These are phyloP conservation scores for Emys orbicularis DNA, from an alignment of 2,797 vertebrate species.

Conservation along the genomic window DNA sequence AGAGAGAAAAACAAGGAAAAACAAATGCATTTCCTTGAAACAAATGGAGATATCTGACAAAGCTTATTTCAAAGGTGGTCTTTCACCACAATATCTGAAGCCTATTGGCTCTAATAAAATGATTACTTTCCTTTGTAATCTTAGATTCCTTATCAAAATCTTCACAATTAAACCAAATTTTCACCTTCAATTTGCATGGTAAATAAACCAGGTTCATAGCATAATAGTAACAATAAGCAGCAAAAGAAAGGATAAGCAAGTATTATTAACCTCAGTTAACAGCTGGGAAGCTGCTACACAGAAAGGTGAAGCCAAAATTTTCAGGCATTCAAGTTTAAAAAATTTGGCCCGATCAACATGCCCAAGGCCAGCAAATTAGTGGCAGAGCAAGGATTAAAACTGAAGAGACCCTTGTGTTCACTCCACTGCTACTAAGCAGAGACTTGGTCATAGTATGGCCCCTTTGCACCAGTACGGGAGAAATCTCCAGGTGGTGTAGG, in stretches of 20 bases:
- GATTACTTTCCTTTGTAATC: background rate
- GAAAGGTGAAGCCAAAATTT: background rate
- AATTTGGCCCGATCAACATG: background rate
- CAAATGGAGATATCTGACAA: conserved; percentile 5
- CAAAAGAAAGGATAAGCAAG: background rate
- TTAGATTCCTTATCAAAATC: conserved; percentile 17
- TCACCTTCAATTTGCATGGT: conserved; percentile 10
- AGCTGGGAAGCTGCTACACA: background rate
- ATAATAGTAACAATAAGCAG: background rate
- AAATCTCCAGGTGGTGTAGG: background rate
- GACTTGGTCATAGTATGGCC: background rate
- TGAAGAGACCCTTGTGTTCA: background rate
- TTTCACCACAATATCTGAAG: conserved; percentile 22
- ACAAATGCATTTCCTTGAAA: conserved; percentile 42
- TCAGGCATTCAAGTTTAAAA: background rate
- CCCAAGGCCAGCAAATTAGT: background rate
- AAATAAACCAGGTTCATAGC: background rate
- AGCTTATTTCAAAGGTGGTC: background rate
- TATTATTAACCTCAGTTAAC: background rate
- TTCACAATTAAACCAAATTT: conserved; percentile 22
- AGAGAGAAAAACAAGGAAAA: conserved; percentile 54
- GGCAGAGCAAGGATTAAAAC: background rate
- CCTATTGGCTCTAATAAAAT: conserved; percentile 9
- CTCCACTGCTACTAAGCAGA: background rate
- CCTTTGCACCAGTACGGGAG: background rate